Conservation (phyloP, 2,113 vertebrate species). For the Anhinga anhinga region DNA sequence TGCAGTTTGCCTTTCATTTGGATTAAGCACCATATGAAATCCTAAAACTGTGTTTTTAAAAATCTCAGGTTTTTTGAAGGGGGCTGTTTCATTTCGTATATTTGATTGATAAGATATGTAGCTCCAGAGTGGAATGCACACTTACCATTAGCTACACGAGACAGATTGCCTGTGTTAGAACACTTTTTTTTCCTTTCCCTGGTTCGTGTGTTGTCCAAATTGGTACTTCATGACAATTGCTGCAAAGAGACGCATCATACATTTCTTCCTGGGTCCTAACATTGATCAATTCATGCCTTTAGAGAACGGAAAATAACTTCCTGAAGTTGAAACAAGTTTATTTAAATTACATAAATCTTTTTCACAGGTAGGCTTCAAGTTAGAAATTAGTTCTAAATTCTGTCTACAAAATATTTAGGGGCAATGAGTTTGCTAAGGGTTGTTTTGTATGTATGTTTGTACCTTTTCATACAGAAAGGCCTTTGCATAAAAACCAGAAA, state of each 20-base stretch:
- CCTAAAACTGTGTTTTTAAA: background rate
- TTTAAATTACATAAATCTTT: background rate
- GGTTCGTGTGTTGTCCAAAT: accelerated
- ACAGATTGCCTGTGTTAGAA: background rate
- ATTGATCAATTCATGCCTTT: background rate
- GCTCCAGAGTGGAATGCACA: background rate
- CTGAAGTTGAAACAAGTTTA: background rate
- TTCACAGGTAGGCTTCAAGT: background rate
- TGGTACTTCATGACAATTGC: background rate
- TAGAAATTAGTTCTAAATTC: background rate
- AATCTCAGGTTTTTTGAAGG: background rate
- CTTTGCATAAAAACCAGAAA: background rate
- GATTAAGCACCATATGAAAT: background rate
- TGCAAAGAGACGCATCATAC: background rate
- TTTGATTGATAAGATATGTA: background rate
- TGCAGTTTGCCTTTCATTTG: background rate
- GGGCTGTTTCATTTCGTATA: background rate
- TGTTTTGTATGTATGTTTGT: background rate
- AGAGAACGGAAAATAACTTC: background rate
- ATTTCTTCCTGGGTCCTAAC: background rate
- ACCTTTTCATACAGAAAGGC: background rate
- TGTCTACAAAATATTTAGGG: background rate
- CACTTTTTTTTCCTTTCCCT: background rate
- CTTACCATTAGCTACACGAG: background rate
- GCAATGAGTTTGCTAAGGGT: background rate